Evolutionary conservation across 2,888 invertebrate species (phyloP), one percentile per base, ranked within the genome.

Genomic region (Athalia cordata): DNA sequence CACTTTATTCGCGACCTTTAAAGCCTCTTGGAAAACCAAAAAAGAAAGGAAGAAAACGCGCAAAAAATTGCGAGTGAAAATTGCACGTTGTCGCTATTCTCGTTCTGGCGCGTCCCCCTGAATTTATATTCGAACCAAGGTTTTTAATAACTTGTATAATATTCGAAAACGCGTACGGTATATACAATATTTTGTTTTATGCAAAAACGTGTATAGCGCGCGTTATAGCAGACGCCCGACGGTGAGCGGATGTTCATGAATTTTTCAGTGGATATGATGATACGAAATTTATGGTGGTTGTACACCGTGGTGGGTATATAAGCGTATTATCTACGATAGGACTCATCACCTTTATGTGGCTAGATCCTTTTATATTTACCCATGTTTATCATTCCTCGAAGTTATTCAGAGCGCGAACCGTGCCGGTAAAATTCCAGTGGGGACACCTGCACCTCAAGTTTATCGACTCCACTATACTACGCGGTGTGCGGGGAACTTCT

Each of bases 61-160:
- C 11, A 0, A 15, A 29, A 43, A 43, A 5, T 8, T 7, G 45
- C 9, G 7, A 43, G 13, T 6, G 43, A 64, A 64, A 64, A 64
- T 64, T 7, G 4, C 29, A 4, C 29, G 29, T 29, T 29, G 29
- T 29, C 29, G 29, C 29, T 29, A 29, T 29, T 29, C 29, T 29
- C 2, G 29, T 29, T 29, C 29, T 29, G 29, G 29, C 3, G 7
- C 15, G 50, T 50, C 13, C 68, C 9, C 15, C 29, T 55, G 45
- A 55, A 52, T 50, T 52, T 68, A 52, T 55, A 68, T 68, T 55
- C 55, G 15, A 6, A 9, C 50, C 11, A 15, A 68, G 5, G 68
- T 5, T 68, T 68, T 68, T 68, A 68, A 68, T 68, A 68, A 68
- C 68, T 68, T 13, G 29, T 15, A 68, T 52, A 52, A 68, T 68